These are phyloP conservation scores for Stratiomys singularior DNA, from an alignment of 2,888 invertebrate genomes.

Conservation along the genomic window DNA sequence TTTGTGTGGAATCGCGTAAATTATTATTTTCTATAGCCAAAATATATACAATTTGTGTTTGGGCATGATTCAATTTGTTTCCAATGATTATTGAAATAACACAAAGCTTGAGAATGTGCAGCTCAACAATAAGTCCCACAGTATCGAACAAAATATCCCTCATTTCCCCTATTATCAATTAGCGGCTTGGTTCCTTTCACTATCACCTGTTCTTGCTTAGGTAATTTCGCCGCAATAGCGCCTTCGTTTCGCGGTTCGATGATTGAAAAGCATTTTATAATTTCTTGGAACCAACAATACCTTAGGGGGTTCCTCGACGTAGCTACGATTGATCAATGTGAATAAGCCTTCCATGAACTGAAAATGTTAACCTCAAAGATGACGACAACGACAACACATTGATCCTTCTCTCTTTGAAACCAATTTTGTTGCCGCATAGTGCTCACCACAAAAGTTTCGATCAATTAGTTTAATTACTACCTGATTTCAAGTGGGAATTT, in stretches of 20 bases:
- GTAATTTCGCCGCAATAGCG: background rate
- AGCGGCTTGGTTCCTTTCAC: background rate
- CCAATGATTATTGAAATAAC: too few species aligned
- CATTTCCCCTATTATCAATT: background rate
- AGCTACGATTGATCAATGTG: background rate
- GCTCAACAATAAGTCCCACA: too few species aligned
- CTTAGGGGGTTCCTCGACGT: background rate
- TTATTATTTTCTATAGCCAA: too few species aligned
- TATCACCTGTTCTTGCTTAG: constrained; percentile 2
- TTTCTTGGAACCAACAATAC: constrained; percentile 20
- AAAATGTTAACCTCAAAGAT: constrained; percentile 1
- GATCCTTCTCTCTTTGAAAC: constrained; percentile 20
- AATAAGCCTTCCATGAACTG: background rate
- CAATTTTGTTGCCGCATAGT: background rate
- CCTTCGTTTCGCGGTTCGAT: background rate
- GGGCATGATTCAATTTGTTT: too few species aligned
- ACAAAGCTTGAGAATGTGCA: too few species aligned
- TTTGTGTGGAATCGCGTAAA: too few species aligned
- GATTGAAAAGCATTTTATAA: background rate
- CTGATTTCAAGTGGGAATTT: constrained; percentile 37
- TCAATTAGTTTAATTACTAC: constrained; percentile 38
- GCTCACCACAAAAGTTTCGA: constrained; percentile 1
- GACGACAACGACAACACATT: background rate
- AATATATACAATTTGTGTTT: too few species aligned
- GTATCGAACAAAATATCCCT: background rate